Base-by-base conservation (phyloP, 2,888 invertebrate species). In the Papilio gigon region DNA sequence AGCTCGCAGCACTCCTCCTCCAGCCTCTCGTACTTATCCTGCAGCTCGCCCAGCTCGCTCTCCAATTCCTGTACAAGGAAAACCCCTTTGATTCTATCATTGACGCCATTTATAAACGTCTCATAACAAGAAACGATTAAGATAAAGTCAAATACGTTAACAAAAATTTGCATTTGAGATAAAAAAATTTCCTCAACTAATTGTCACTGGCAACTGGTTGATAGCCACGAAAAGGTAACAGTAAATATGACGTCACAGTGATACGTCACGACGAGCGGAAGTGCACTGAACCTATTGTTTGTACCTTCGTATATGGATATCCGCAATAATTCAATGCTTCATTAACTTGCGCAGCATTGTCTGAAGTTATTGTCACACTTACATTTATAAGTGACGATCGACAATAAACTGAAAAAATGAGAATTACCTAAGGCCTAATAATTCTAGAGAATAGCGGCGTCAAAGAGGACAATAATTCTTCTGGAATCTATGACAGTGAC, bases 1-100 rank as follows among this genome's bases (percentile, higher is more conserved):
- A 95, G 91, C 84, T 95, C 95, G 80, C 95, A 94, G 83, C 94
- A 94, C 79, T 95, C 95, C 81, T 95, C 95, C 79, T 95, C 95
- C 75, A 95, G 85, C 75, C 90, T 88, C 68, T 93, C 92, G 83
- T 95, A 95, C 77, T 94, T 94, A 59, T 93, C 92, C 78, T 94
- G 92, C 77, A 95, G 91, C 78, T 92, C 92, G 72, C 92, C 88
- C 62, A 95, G 90, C 80, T 92, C 85, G 70, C 83, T 81, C 84
- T 92, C 92, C 68, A 95, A 88, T 74, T 93, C 91, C 90, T 92
- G 78, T 47, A 79, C 77, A 71, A 50, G 17, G 6, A 22, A 47
- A 12, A 22, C 17, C 2, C 17, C 1, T 2, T 8, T n/a, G n/a
- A n/a, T n/a, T n/a, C n/a, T n/a, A n/a, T n/a, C n/a, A n/a, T n/a